These are phyloP conservation scores for Pteria penguin DNA, from an alignment of 2,888 invertebrate genomes.

Conservation along the genomic window DNA sequence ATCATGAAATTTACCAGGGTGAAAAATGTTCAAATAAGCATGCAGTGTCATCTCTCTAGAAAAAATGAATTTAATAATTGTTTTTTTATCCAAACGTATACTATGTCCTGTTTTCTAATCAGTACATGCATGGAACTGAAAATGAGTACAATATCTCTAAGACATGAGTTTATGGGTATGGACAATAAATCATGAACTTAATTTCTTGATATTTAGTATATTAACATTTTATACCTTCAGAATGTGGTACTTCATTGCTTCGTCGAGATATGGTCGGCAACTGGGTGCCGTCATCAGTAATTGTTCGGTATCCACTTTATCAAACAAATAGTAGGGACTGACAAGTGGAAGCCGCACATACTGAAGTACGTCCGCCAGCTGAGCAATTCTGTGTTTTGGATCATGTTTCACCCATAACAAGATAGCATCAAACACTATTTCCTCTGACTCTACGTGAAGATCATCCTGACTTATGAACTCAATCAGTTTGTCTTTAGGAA, in stretches of 20 bases:
- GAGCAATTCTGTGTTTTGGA: conserved; percentile 57
- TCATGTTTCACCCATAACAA: conserved; percentile 79
- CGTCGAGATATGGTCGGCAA: conserved; percentile 79
- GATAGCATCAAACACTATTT: conserved; percentile 81
- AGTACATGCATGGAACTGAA: background rate
- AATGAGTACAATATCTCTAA: background rate
- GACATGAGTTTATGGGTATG: background rate
- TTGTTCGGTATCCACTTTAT: conserved; percentile 77
- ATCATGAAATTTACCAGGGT: too few species aligned
- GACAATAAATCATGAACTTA: too few species aligned
- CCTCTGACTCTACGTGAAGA: conserved; percentile 80
- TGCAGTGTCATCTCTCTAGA: too few species aligned
- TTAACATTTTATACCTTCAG: conserved; percentile 39
- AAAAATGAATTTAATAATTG: too few species aligned
- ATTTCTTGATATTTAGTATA: too few species aligned
- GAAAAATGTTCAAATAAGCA: too few species aligned
- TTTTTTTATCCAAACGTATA: too few species aligned
- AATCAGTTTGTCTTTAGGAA: conserved; percentile 78
- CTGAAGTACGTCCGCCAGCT: conserved; percentile 75
- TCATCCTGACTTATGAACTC: conserved; percentile 80
- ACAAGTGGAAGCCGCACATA: conserved; percentile 80
- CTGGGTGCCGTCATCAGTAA: conserved; percentile 76
- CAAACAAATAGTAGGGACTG: conserved; percentile 81
- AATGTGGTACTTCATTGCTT: conserved; percentile 80
- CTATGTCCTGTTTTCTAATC: too few species aligned